Base-by-base conservation (phyloP, 2,797 vertebrate species). In the Phaenicophaeus curvirostris region DNA sequence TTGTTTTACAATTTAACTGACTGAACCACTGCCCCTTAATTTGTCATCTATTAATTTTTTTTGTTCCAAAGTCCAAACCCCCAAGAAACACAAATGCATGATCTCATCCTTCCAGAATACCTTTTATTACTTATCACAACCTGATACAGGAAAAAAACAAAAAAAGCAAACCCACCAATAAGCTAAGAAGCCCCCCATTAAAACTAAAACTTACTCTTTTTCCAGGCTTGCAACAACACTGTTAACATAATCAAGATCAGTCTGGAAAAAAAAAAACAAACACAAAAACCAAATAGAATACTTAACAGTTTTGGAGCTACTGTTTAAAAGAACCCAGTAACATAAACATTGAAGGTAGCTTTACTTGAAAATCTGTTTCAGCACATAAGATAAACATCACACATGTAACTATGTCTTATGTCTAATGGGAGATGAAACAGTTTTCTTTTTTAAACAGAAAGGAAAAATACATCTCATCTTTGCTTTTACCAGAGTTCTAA, bases 211-310 rank as follows among this genome's bases (percentile, higher is more conserved):
- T 98, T 98, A 99, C 99, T 99, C 99, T 98, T 99, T 99, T 95
- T 99, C 98, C 93, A 99, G 97, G 94, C 97, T 98, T 86, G 98
- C 98, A 90, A 99, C 98, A 93, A 99, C 99, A 31, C 98, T 98
- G 79, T 99, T 98, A 79, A 99, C 99, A 44, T 99, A 99, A 81
- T 99, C 98, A 84, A 98, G 92, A 92, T 99, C 99, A 67, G 99
- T 99, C 99, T 99, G 96, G 50, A 79, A 89, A 94, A 76, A 94
- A 76, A 50, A 87, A 50, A 84, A 63, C 65, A 78, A 30, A 68
- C 46, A 48, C 7, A 76, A 30, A 84, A 88, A 27, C 1, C 5
- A 3, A 85, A 72, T 5, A 67, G 17, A 76, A 82, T 61, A 76
- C 3, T 68, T 53, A 80, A 63, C 19, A 62, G 25, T 48, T 90